Base-by-base conservation (phyloP, 2,797 vertebrate species). In the Diglossa cyanea region DNA sequence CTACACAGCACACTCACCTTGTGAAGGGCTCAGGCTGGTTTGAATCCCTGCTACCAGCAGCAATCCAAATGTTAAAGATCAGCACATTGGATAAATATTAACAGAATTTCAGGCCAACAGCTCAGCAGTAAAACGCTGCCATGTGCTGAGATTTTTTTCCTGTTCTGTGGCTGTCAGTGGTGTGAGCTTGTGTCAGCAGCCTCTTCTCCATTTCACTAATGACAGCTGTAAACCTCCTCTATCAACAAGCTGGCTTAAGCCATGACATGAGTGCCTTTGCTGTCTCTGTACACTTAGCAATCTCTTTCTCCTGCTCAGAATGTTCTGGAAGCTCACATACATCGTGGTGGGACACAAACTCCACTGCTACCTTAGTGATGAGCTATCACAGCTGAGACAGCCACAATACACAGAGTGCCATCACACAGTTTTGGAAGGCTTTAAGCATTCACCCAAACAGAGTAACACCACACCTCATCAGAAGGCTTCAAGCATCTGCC, bases 151-250 rank as follows among this genome's bases (percentile, higher is more conserved):
- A 28, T 84, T 67, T 75, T 58, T 54, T 55, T 31, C 68, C 55
- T 90, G 42, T 53, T 88, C 85, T 74, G 33, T 88, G 45, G 68
- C 78, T 94, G 88, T 85, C 94, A 85, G 50, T 48, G 58, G 17
- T 47, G 47, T 53, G 73, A 80, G 68, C 82, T 71, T 57, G 53
- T 93, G 45, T 39, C 76, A 55, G 78, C 65, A 87, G 39, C 54
- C 50, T 42, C 67, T 76, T 86, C 84, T 94, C 71, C 48, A 35
- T 95, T 94, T 94, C 77, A 86, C 57, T 81, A 25, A 66, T 53
- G 94, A 84, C 93, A 97, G 94, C 86, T 93, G 79, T 82, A 92
- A 91, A 75, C 37, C 33, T 95, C 79, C 71, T 93, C 58, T 76
- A 73, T 81, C 91, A 85, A 86, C 70, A 83, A 77, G 66, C 47